Percentiles rank a stretch among this genome's conserved stretches.
Conservation (phyloP, 2,888 invertebrate genomes). For the Xestia rhomboidea region DNA sequence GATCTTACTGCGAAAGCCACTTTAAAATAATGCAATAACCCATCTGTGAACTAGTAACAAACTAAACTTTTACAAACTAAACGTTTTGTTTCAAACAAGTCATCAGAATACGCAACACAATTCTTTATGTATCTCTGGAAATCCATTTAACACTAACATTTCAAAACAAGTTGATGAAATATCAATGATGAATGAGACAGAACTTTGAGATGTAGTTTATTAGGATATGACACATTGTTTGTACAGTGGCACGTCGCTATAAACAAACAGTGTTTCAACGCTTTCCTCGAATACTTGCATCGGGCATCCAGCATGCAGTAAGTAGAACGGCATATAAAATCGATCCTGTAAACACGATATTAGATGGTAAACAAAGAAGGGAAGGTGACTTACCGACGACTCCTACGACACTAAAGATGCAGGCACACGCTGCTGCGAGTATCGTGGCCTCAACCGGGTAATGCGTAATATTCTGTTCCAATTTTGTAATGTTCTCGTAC, state of each 20-base stretch:
- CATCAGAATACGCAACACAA: conserved; percentile 17
- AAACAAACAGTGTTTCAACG: conserved; percentile 77
- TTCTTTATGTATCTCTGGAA: conserved; percentile 45
- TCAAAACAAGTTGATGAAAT: conserved; percentile 60
- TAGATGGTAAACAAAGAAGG: conserved; percentile 66
- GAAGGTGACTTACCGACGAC: conserved; percentile 92
- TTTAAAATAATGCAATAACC: conserved; percentile 35
- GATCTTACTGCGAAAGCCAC: conserved; percentile 18
- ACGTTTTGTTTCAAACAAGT: conserved; percentile 20
- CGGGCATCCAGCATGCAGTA: conserved; percentile 46
- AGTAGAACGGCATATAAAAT: conserved; percentile 57
- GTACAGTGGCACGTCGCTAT: conserved; percentile 68
- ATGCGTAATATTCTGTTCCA: conserved; percentile 80
- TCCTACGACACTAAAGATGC: conserved; percentile 94
- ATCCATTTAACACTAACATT: conserved; percentile 55
- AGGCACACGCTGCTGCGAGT: conserved; percentile 94
- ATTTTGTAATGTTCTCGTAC: conserved; percentile 72
- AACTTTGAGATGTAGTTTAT: conserved; percentile 71
- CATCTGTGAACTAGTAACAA: conserved; percentile 30
- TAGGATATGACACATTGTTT: conserved; percentile 75
- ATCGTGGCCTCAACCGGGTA: conserved; percentile 94
- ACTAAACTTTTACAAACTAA: conserved; percentile 1
- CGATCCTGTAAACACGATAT: conserved; percentile 74
- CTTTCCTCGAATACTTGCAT: conserved; percentile 75
- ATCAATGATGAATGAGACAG: conserved; percentile 58